Conservation (phyloP, 2,888 invertebrate genomes). For the Scrobipalpa atriplicella region DNA sequence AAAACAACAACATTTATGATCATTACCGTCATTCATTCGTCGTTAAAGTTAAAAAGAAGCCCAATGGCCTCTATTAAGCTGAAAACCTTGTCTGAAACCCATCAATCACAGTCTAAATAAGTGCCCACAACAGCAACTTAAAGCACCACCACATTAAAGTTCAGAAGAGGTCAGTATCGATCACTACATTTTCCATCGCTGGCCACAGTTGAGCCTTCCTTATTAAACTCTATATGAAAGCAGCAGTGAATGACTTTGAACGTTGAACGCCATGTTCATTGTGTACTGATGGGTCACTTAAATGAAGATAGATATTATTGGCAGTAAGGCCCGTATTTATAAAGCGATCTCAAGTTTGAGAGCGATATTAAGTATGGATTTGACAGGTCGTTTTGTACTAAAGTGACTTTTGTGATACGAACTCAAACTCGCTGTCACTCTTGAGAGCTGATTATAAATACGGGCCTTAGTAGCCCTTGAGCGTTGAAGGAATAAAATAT, state of each 20-base stretch:
- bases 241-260: not conserved
- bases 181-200: not conserved
- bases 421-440: too few relatives aligned
- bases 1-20: too few relatives aligned
- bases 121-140: not conserved
- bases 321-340: too few relatives aligned
- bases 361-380: too few relatives aligned
- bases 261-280: not conserved
- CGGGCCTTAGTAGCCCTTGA: too few relatives aligned
- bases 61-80: not conserved
- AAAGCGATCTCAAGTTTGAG: too few relatives aligned
- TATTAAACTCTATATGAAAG: not conserved
- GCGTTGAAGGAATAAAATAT: not conserved
- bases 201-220: not conserved
- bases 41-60: not conserved
- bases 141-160: not conserved
- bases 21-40: too few relatives aligned
- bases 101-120: not conserved
- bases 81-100: not conserved
- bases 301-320: constrained; percentile 8
- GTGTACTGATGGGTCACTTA: not conserved
- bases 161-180: not conserved
- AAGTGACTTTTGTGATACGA: too few relatives aligned
- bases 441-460: too few relatives aligned
- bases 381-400: too few relatives aligned